Evolutionary conservation across 2,113 vertebrate species (phyloP).

Genomic region (Callionymus lyra): DNA sequence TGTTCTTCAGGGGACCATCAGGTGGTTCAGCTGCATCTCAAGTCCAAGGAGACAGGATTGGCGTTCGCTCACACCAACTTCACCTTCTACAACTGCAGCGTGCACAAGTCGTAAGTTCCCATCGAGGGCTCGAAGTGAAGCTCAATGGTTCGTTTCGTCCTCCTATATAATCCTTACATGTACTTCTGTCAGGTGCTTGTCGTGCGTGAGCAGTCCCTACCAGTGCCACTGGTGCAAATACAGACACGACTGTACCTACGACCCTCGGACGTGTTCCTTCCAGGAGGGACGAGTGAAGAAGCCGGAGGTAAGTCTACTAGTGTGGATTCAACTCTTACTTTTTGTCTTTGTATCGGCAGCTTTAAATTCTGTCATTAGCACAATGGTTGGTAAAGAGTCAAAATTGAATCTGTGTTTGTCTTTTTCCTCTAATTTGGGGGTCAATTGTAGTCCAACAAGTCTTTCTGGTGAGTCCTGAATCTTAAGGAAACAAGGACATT

Average conservation of each 20-base stretch:
- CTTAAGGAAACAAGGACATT: too few relatives aligned
- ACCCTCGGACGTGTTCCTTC: conserved; percentile 92
- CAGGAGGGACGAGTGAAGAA: conserved; percentile 91
- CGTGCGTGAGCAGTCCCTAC: conserved; percentile 91
- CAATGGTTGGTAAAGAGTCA: too few relatives aligned
- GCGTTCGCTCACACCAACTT: conserved; percentile 96
- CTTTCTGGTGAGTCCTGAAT: too few relatives aligned
- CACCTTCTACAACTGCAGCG: conserved; percentile 98
- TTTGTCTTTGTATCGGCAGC: too few relatives aligned
- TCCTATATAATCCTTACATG: too few relatives aligned
- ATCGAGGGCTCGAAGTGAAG: too few relatives aligned
- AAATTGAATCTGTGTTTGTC: too few relatives aligned
- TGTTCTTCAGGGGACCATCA: conserved; percentile 83
- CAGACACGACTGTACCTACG: conserved; percentile 89
- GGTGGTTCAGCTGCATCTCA: conserved; percentile 93
- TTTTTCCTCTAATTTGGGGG: too few relatives aligned
- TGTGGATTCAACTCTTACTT: too few relatives aligned
- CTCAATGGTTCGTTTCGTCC: too few relatives aligned
- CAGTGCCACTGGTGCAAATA: conserved; percentile 98
- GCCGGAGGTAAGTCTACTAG: conserved; percentile 82
- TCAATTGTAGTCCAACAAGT: too few relatives aligned
- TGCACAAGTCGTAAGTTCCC: conserved; percentile 91
- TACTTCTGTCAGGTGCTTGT: conserved; percentile 77
- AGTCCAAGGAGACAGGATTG: conserved; percentile 94
- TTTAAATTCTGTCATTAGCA: too few relatives aligned